Conservation (phyloP, 2,888 invertebrate species). For the Galeruca laticollis region DNA sequence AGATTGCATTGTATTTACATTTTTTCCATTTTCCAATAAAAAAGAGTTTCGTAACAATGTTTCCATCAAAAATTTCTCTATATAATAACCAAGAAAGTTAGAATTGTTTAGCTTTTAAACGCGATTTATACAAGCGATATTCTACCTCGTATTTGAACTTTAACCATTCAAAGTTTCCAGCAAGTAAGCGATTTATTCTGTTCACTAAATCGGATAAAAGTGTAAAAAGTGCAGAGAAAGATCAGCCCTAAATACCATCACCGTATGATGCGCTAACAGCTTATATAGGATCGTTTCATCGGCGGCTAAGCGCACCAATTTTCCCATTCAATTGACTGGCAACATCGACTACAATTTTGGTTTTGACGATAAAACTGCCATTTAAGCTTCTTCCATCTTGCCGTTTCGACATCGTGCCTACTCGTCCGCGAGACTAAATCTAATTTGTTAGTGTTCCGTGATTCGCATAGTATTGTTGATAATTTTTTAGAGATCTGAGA, state of each 20-base stretch:
- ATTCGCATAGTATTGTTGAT: background rate
- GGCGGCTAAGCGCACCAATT: conserved; percentile 60
- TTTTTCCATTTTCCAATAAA: no score
- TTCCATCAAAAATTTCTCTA: no score
- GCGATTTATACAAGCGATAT: background rate
- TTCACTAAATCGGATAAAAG: conserved; percentile 43
- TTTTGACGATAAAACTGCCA: conserved; percentile 59
- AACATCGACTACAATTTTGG: conserved; percentile 59
- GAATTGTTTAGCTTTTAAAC: no score
- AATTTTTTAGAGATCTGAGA: background rate
- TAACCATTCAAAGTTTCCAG: conserved; percentile 32
- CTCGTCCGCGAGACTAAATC: conserved; percentile 26
- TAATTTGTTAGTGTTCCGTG: conserved; percentile 40
- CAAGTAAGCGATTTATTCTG: conserved; percentile 40
- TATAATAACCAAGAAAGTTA: no score
- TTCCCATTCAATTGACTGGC: conserved; percentile 62
- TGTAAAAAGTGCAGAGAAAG: conserved; percentile 38
- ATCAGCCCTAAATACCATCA: conserved; percentile 45
- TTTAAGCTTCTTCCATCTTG: conserved; percentile 50
- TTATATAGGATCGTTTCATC: conserved; percentile 61
- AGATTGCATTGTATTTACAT: no score
- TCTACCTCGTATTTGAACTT: conserved; percentile 26
- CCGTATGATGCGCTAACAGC: conserved; percentile 58
- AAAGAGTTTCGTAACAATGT: no score
- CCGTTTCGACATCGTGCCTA: conserved; percentile 2